Base-by-base conservation (phyloP, 1,140 invertebrate species). In the Trypoxylus dichotomus region DNA sequence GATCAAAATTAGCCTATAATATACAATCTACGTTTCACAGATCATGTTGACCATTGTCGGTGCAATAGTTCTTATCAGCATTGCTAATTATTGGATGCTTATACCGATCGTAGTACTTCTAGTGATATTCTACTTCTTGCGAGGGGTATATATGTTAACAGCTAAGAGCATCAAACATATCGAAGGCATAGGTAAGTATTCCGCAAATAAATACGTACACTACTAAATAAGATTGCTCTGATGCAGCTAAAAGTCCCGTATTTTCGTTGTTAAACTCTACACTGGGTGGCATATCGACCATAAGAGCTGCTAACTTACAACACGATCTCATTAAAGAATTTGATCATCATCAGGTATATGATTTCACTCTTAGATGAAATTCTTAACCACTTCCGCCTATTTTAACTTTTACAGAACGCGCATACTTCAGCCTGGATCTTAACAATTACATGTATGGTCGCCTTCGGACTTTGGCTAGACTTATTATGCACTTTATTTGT, bases 231-330 rank as follows among this genome's bases (percentile, higher is more conserved):
- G 5, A 8, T 37, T 7, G 10, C 32, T 37, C 5, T 37, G 3
- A 37, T 37, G 76, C 80, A 94, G 93, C 92, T 68, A 89, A 92
- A 47, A 93, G 92, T 87, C 96, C 96, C 0, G 92, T 97, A 7
- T 96, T 95, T 87, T 92, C 94, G 10, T 96, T 98, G 84, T 88
- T 99, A 68, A 96, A 94, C 85, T 93, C 95, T n/a, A 94, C 96
- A 0, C 86, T 98, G 0, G 93, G 95, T 85, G 97, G 97, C 7
- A 88, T 99, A 32, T 90, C 94, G 1, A 98, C 96, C 0, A 96
- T 99, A 74, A 89, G 97, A 80, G 95, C 97, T 0, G 96, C 94
- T 81, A 89, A 90, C 25, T 93, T 93, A 0, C 91, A 97, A 85
- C 88, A 92, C 78, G 91, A 93, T 21, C 71, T 87, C 1, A 84